These are phyloP conservation scores for Acanthornis magna DNA, from an alignment of 2,797 vertebrate species.

Conservation along the genomic window DNA sequence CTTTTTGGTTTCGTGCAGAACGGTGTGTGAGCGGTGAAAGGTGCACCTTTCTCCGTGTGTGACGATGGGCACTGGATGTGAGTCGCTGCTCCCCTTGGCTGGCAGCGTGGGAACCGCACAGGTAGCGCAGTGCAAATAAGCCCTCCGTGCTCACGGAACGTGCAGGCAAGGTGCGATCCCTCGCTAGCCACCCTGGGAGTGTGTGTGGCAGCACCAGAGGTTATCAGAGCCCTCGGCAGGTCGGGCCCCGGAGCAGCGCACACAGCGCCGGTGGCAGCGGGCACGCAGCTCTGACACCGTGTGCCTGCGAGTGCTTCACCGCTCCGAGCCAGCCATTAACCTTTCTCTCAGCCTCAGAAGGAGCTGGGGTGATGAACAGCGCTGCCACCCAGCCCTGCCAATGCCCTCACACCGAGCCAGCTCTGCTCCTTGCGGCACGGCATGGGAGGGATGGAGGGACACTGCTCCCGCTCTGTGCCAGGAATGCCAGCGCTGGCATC, in stretches of 20 bases:
- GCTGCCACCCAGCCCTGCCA: neutral
- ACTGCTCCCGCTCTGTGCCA: neutral
- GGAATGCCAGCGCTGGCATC: neutral
- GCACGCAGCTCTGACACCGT: accelerated
- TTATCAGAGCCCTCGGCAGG: neutral
- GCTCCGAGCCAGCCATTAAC: neutral
- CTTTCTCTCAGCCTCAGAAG: neutral
- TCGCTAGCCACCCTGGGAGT: neutral
- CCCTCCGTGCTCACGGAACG: accelerated
- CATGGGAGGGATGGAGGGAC: neutral
- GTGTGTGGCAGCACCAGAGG: accelerated
- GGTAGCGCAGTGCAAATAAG: neutral
- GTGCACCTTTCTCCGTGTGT: accelerated
- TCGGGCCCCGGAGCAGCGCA: neutral
- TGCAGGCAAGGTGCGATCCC: accelerated
- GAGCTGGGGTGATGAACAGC: neutral
- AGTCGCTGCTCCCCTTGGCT: neutral
- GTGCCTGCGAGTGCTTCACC: neutral
- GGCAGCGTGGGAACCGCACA: neutral
- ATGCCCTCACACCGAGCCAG: accelerated
- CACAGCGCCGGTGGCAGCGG: neutral
- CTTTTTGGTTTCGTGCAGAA: neutral
- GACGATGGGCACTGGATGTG: accelerated
- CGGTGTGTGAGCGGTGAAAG: accelerated
- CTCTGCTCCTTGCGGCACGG: accelerated